phyloP scores from a whole-genome alignment of 2,113 vertebrate genomes.

The Crotalus horridus region DNA sequence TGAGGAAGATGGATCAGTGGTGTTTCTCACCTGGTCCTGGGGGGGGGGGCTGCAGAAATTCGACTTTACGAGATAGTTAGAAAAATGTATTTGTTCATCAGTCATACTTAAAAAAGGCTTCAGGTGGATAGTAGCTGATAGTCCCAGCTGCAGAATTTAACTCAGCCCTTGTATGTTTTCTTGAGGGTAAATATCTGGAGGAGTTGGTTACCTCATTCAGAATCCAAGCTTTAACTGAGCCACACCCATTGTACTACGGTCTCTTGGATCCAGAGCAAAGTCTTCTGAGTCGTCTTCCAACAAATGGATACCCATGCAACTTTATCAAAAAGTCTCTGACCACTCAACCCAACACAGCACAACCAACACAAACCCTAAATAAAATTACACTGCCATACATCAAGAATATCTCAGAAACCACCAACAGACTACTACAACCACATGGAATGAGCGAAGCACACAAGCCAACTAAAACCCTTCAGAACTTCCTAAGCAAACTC shows the following conservation, averaged over 20 bases:
- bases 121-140: not conserved
- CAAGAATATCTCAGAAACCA: too few relatives aligned
- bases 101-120: not conserved
- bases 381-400: too few relatives aligned
- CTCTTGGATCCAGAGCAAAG: not conserved
- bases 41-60: not conserved
- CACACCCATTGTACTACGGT: not conserved
- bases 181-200: not conserved
- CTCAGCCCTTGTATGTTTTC: not conserved
- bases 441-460: too few relatives aligned
- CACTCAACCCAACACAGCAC: too few relatives aligned
- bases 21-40: not conserved
- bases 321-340: too few relatives aligned
- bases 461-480: too few relatives aligned
- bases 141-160: not conserved
- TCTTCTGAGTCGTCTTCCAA: not conserved
- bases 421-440: too few relatives aligned
- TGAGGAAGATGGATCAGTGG: not conserved
- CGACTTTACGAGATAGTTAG: not conserved
- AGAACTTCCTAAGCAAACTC: too few relatives aligned
- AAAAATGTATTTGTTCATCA: conserved; percentile 4
- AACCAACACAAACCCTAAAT: too few relatives aligned
- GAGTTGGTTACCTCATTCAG: too few relatives aligned
- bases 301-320: too few relatives aligned
- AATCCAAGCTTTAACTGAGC: not conserved